Conservation (phyloP, 2,888 invertebrate genomes). For the Drosophila tanythrix region DNA sequence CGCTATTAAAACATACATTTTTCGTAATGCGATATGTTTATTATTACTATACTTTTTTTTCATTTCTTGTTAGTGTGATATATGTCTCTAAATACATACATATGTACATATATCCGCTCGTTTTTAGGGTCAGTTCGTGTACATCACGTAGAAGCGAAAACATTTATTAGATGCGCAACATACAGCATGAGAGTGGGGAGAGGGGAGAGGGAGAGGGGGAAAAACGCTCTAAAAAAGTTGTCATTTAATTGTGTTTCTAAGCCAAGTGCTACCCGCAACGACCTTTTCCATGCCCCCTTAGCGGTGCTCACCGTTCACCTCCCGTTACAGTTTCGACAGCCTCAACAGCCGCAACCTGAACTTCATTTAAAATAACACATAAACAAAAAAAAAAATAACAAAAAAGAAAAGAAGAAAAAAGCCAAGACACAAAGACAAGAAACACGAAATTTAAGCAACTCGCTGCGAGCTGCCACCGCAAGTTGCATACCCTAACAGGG, state of each 20-base stretch:
- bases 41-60: constrained; percentile 5
- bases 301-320: constrained; percentile 42
- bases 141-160: constrained; percentile 60
- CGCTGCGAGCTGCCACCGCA: constrained; percentile 6
- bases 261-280: constrained; percentile 58
- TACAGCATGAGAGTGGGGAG: background rate
- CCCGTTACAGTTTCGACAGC: constrained; percentile 72
- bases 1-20: constrained; percentile 65
- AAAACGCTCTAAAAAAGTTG: constrained; percentile 15
- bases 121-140: constrained; percentile 69
- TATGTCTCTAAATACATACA: background rate
- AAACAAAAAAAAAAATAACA: background rate
- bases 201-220: background rate
- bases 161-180: constrained; percentile 61
- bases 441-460: constrained; percentile 14
- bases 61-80: constrained; percentile 8
- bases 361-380: constrained; percentile 38
- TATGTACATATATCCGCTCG: constrained; percentile 8
- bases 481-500: constrained; percentile 27
- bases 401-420: background rate
- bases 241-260: constrained; percentile 76
- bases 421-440: constrained; percentile 11
- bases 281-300: constrained; percentile 76
- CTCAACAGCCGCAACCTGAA: constrained; percentile 31
- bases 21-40: constrained; percentile 72